These are phyloP conservation scores for Nyctibius grandis DNA, from an alignment of 2,797 vertebrate genomes.

Conservation along the genomic window DNA sequence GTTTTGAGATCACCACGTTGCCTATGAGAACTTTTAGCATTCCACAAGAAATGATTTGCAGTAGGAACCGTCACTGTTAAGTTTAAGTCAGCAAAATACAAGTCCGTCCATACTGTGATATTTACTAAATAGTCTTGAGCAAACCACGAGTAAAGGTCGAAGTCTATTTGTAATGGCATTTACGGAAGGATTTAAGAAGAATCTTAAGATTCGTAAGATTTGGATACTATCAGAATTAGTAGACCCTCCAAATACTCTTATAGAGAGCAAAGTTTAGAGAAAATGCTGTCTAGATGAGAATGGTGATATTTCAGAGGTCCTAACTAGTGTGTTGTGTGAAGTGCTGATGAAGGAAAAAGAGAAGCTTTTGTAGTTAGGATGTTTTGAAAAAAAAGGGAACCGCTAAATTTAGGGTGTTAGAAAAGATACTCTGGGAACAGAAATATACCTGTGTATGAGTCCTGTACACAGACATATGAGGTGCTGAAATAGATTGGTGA, in stretches of 20 bases:
- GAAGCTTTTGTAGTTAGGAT: neutral
- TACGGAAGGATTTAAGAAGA: neutral
- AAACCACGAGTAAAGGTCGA: neutral
- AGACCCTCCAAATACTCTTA: neutral
- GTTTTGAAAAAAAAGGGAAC: neutral
- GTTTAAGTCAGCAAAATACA: neutral
- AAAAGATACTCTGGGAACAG: neutral
- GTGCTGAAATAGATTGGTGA: neutral
- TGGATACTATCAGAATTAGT: neutral
- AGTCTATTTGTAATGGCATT: neutral
- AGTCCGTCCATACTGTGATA: neutral
- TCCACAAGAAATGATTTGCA: neutral
- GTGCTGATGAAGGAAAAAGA: neutral
- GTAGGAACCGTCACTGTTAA: neutral
- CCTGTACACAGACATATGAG: neutral
- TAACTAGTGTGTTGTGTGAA: neutral
- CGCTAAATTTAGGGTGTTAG: neutral
- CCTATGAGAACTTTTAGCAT: neutral
- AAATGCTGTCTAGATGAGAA: neutral
- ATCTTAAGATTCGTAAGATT: neutral
- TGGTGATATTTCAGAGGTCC: neutral
- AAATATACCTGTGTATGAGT: neutral
- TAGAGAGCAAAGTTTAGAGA: neutral
- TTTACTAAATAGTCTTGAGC: neutral
- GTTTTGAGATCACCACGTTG: rapidly evolving